Conservation (phyloP, 30 jellyfish, hydroid and myxozoan genomes). For the Haliclystus octoradiatus region DNA sequence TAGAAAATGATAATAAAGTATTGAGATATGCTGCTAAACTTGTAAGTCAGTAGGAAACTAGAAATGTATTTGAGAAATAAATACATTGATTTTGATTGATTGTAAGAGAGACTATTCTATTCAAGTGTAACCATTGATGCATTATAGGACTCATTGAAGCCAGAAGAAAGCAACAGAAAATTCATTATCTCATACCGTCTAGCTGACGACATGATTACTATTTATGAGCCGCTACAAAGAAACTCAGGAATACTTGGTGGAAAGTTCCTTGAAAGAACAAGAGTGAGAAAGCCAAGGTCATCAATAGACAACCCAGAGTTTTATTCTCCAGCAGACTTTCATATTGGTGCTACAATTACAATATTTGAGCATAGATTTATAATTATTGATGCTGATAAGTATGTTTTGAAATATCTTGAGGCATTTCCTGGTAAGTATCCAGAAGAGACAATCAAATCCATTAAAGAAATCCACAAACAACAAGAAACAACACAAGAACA, state of each 20-base stretch:
- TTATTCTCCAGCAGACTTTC: conserved; percentile 91
- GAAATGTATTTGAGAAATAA: too few relatives aligned
- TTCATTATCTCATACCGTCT: conserved; percentile 81
- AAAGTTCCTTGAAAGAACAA: conserved; percentile 87
- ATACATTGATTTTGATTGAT: too few relatives aligned
- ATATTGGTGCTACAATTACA: conserved; percentile 71
- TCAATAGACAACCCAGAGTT: conserved; percentile 83
- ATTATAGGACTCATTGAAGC: conserved; percentile 59
- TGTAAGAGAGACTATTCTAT: too few relatives aligned
- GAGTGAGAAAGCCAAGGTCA: conserved; percentile 88
- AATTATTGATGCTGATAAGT: conserved; percentile 79
- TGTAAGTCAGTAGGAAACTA: conserved; percentile 54
- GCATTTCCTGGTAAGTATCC: conserved; percentile 78
- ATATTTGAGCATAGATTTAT: conserved; percentile 76
- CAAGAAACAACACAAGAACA: too few relatives aligned
- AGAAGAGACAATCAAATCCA: conserved; percentile 59
- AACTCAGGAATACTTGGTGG: conserved; percentile 94
- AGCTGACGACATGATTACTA: conserved; percentile 88
- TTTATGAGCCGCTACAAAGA: conserved; percentile 89
- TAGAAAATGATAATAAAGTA: conserved; percentile 89
- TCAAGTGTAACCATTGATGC: too few relatives aligned
- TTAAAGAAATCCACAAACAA: conserved; percentile 58
- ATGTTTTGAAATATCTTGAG: conserved; percentile 74
- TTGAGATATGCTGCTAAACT: conserved; percentile 76
- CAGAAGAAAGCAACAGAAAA: conserved; percentile 79